Percentiles rank a stretch among this genome's conserved stretches.
Conservation (phyloP, 2,888 invertebrate species). For the Mimas tiliae region DNA sequence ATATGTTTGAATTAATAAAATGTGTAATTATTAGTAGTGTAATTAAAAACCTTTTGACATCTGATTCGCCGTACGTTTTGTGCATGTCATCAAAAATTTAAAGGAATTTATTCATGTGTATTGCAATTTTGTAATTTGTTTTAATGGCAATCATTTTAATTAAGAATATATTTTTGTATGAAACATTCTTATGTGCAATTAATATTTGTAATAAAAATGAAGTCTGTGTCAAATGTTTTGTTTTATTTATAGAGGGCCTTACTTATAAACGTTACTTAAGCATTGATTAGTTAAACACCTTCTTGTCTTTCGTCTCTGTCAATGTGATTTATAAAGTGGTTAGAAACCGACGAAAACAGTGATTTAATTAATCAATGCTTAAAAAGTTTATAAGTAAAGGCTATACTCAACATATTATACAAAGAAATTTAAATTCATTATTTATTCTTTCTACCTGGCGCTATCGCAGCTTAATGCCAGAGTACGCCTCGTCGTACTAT, state of each 20-base stretch:
- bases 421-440: too few species aligned
- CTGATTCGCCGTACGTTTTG: constrained; percentile 53
- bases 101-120: constrained; percentile 39
- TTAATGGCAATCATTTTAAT: constrained; percentile 77
- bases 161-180: constrained; percentile 84
- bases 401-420: too few species aligned
- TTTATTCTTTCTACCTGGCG: too few species aligned
- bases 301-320: too few species aligned
- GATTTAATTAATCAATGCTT: too few species aligned
- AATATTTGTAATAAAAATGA: constrained; percentile 81
- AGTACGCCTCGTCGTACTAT: too few species aligned
- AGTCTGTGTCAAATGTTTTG: constrained; percentile 64
- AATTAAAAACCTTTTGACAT: constrained; percentile 60
- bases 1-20: constrained; percentile 29
- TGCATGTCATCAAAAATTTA: constrained; percentile 41
- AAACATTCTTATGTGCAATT: constrained; percentile 82
- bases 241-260: constrained; percentile 53
- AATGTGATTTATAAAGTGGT: too few species aligned
- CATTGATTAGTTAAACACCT: too few species aligned
- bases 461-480: too few species aligned
- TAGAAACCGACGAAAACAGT: too few species aligned
- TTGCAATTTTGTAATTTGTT: constrained; percentile 75
- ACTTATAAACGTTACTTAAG: too few species aligned
- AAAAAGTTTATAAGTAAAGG: too few species aligned
- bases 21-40: constrained; percentile 5